Evolutionary conservation across 2,888 invertebrate genomes (phyloP).

Genomic region (Microdon myrmicae): DNA sequence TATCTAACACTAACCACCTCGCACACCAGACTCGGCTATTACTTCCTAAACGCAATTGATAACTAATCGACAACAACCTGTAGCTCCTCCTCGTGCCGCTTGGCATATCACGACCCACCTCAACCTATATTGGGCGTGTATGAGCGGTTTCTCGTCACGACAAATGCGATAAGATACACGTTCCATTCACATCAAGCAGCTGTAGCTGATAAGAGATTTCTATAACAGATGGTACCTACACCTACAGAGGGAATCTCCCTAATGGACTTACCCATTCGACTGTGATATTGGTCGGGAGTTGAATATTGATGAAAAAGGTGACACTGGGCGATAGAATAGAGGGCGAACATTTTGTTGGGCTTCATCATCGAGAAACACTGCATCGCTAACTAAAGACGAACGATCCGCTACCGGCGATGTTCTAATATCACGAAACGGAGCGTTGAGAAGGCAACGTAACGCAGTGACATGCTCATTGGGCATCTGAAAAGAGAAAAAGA

Average conservation of each 20-base stretch:
- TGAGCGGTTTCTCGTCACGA: constrained; percentile 27
- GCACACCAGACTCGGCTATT: too few species aligned
- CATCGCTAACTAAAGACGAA: constrained; percentile 61
- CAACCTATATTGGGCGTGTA: constrained; percentile 3
- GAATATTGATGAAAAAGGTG: constrained; percentile 32
- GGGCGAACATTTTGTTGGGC: constrained; percentile 59
- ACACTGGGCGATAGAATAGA: constrained; percentile 60
- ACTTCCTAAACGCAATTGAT: too few species aligned
- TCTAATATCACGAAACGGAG: constrained; percentile 62
- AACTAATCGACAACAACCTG: constrained; percentile 15
- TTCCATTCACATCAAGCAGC: too few species aligned
- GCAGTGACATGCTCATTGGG: constrained; percentile 58
- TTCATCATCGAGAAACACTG: constrained; percentile 61
- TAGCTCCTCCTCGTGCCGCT: background rate
- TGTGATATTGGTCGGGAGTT: too few species aligned
- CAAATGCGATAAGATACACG: too few species aligned
- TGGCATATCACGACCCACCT: constrained; percentile 35
- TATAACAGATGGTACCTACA: too few species aligned
- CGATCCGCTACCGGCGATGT: constrained; percentile 58
- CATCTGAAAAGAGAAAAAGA: constrained; percentile 57
- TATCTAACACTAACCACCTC: too few species aligned
- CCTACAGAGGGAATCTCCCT: constrained; percentile 17
- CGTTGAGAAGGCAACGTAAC: constrained; percentile 62
- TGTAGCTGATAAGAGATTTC: too few species aligned
- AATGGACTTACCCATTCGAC: constrained; percentile 37